Evolutionary conservation across 2,888 invertebrate species (phyloP).

Genomic region (Torymus tubicola): DNA sequence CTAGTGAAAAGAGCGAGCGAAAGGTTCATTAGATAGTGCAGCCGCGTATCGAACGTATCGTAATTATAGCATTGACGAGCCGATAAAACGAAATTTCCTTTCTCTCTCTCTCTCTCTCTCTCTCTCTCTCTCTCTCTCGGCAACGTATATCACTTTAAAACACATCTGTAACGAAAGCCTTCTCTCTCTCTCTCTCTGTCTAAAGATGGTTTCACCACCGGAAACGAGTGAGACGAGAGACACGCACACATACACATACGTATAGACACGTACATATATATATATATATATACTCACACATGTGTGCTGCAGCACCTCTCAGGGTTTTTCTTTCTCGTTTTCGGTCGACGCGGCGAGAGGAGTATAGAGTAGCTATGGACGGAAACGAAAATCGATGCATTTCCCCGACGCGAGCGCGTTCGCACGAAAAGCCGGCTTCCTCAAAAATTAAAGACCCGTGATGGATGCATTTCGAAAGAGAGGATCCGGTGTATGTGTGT

Average conservation of each 20-base stretch:
- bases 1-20: background rate
- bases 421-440: background rate
- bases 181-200: conserved; percentile 9
- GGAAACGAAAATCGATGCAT: conserved; percentile 44
- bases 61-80: conserved; percentile 42
- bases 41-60: conserved; percentile 15
- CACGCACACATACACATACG: conserved; percentile 3
- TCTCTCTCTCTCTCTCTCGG: too few species aligned
- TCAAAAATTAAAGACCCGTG: background rate
- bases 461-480: background rate
- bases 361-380: too few species aligned
- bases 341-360: too few species aligned
- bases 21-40: conserved; percentile 11
- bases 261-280: background rate
- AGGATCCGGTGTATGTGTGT: background rate
- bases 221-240: conserved; percentile 55
- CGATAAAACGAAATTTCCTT: conserved; percentile 28
- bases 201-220: conserved; percentile 49
- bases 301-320: conserved; percentile 3
- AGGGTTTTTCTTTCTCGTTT: conserved; percentile 37
- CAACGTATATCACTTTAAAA: background rate
- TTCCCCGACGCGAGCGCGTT: background rate
- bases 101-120: too few species aligned
- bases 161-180: conserved; percentile 44
- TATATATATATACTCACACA: too few species aligned